phyloP scores from a whole-genome alignment of 2,113 vertebrate species.

The Rhea americana region DNA sequence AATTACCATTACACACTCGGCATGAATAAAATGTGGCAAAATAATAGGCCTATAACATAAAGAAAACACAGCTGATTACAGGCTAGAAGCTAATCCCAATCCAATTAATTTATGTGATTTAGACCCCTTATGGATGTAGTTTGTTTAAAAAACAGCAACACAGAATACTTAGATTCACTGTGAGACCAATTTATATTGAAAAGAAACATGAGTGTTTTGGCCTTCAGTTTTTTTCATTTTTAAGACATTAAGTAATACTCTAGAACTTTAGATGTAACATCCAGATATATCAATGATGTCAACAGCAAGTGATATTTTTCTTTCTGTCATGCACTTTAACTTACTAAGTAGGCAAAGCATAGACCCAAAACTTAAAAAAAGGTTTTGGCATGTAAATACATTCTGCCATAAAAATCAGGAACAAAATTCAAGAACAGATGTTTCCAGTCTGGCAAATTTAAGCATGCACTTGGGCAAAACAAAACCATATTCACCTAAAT shows the following conservation, averaged over 20 bases:
- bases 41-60: background rate
- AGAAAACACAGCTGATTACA: background rate
- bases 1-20: background rate
- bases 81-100: background rate
- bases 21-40: conserved; percentile 2
- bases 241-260: background rate
- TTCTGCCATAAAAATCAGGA: background rate
- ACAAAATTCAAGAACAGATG: background rate
- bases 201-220: background rate
- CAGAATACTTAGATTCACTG: background rate
- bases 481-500: background rate
- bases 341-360: background rate
- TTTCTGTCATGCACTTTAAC: background rate
- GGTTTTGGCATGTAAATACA: background rate
- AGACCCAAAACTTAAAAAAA: background rate
- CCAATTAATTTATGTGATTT: conserved; percentile 11
- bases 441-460: background rate
- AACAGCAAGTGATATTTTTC: background rate
- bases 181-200: background rate
- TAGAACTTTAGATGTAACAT: background rate
- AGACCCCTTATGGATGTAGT: background rate
- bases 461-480: background rate
- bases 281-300: background rate
- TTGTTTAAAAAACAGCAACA: background rate
- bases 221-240: background rate